These are phyloP conservation scores for Microtus oregoni DNA, from an alignment of 2,113 vertebrate species.

Conservation along the genomic window DNA sequence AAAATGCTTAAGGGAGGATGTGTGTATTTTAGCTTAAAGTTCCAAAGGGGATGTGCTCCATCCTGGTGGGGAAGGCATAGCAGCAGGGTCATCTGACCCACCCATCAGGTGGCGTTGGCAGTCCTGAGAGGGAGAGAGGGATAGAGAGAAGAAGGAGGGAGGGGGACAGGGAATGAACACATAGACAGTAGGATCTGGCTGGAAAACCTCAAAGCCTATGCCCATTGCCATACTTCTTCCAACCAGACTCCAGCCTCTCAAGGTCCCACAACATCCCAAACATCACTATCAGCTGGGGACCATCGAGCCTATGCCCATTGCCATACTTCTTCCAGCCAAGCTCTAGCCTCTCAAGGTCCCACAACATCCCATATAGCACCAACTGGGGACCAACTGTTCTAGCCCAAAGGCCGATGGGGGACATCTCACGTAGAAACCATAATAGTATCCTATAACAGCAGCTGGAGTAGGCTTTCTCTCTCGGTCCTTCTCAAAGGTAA, in stretches of 20 bases:
- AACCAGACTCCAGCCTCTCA: too few species aligned
- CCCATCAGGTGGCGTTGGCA: not conserved
- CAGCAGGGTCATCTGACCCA: not conserved
- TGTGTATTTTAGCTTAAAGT: not conserved
- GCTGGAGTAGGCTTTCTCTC: not conserved
- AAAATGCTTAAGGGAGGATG: not conserved
- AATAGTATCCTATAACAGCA: not conserved
- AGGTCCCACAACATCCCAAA: too few species aligned
- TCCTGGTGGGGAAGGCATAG: not conserved
- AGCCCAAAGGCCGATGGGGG: not conserved
- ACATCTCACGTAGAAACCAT: not conserved
- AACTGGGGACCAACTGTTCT: not conserved
- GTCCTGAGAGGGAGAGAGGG: not conserved
- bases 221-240: not conserved
- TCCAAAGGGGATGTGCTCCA: not conserved
- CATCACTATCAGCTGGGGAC: too few species aligned
- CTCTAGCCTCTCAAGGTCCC: not conserved
- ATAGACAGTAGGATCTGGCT: not conserved
- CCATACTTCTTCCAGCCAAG: not conserved
- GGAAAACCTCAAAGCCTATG: not conserved
- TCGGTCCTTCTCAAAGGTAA: not conserved
- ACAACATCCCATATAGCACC: not conserved
- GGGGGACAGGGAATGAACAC: not conserved
- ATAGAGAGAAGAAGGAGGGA: not conserved
- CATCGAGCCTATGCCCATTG: too few species aligned